These are phyloP conservation scores for Hepsetus odoe DNA, from an alignment of 2,113 vertebrate genomes.

Conservation along the genomic window DNA sequence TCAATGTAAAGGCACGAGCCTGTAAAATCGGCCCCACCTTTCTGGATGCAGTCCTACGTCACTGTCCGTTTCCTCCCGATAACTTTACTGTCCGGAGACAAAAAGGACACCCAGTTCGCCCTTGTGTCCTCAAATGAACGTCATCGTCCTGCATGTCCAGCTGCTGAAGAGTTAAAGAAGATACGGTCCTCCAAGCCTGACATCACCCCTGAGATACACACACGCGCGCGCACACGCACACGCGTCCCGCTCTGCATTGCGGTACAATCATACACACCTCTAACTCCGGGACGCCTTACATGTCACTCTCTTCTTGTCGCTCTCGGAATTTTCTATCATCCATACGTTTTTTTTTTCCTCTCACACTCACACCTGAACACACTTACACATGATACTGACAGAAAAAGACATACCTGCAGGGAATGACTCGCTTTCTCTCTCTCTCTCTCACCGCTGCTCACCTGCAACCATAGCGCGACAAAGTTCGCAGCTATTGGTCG, in stretches of 20 bases:
- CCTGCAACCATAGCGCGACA: constrained; percentile 17
- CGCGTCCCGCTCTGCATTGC: constrained; percentile 73
- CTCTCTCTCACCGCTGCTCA: not conserved
- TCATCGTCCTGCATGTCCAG: too few relatives aligned
- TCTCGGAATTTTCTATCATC: not conserved
- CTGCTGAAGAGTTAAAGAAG: not conserved
- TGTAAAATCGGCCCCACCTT: not conserved
- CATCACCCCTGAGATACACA: not conserved
- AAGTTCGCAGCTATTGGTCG: constrained; percentile 71
- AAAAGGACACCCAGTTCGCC: not conserved
- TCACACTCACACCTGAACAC: not conserved
- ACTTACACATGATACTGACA: not conserved
- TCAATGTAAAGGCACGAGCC: not conserved
- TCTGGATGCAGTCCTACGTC: constrained; percentile 38
- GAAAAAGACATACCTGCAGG: constrained; percentile 66
- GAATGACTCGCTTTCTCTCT: constrained; percentile 38
- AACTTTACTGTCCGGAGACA: not conserved
- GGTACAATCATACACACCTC: constrained; percentile 61
- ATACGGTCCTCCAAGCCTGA: not conserved
- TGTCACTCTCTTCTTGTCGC: not conserved
- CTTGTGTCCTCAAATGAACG: too few relatives aligned
- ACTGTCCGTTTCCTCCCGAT: constrained; percentile 27
- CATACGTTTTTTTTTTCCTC: too few relatives aligned
- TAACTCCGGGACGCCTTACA: not conserved
- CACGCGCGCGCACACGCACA: constrained; percentile 32